Conservation (phyloP, 2,113 vertebrate genomes). For the Trogon melanurus region DNA sequence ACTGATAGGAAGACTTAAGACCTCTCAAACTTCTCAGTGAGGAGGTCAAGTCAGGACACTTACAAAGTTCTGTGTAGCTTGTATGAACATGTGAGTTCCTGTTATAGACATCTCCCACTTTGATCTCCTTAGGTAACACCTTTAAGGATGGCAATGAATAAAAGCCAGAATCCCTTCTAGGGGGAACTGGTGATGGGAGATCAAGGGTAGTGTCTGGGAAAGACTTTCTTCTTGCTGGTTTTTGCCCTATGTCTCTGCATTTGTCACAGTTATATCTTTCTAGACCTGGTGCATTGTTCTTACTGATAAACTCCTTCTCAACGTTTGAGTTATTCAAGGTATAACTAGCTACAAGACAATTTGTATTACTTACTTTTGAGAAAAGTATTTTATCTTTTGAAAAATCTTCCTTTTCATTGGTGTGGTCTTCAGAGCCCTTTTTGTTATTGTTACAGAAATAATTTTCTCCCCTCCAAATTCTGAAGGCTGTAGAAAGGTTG, state of each 20-base stretch:
- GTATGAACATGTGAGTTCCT: conserved; percentile 2
- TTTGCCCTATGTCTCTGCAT: conserved; percentile 47
- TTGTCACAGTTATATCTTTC: conserved; percentile 70
- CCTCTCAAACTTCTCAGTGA: conserved; percentile 14
- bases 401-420: conserved; percentile 12
- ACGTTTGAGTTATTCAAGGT: conserved; percentile 60
- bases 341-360: neutral
- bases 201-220: conserved; percentile 69
- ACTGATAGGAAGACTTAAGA: conserved; percentile 34
- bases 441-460: conserved; percentile 29
- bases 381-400: conserved; percentile 27
- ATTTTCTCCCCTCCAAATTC: neutral
- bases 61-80: conserved; percentile 36
- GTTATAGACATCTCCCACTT: conserved; percentile 9
- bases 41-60: conserved; percentile 42
- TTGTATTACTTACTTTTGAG: conserved; percentile 8
- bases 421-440: neutral
- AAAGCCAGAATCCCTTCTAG: conserved; percentile 72
- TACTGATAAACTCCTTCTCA: conserved; percentile 63
- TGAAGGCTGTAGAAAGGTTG: neutral
- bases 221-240: conserved; percentile 74
- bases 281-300: conserved; percentile 38
- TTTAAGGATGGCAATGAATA: conserved; percentile 73
- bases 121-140: conserved; percentile 50
- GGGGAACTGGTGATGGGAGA: conserved; percentile 14